These are phyloP conservation scores for Theonella swinhoei DNA, from an alignment of 37 sponge, comb jelly and placozoan species.

Conservation along the genomic window DNA sequence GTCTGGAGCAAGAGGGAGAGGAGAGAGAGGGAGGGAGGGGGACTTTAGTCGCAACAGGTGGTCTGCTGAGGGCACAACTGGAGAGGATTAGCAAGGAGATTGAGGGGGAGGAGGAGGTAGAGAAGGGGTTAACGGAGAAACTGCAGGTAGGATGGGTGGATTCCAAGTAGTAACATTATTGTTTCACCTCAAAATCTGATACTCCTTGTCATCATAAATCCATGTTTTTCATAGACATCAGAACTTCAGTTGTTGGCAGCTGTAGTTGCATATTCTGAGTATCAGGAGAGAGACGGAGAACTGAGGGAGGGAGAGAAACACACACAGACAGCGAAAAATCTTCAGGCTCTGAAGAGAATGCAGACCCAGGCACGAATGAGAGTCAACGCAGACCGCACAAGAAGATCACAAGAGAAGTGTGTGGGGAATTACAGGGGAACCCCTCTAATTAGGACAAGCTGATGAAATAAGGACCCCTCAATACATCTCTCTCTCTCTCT, in stretches of 20 bases:
- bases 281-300: neutral
- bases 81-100: slow-evolving; percentile 2
- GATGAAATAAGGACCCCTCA: neutral
- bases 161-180: too few species aligned
- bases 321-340: slow-evolving; percentile 2
- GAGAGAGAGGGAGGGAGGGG: neutral
- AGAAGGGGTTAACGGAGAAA: slow-evolving; percentile 1
- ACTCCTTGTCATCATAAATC: neutral
- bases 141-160: too few species aligned
- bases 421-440: neutral
- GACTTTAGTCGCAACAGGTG: neutral
- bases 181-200: too few species aligned
- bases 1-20: neutral
- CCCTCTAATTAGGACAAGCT: neutral
- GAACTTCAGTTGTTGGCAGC: neutral
- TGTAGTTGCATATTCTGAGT: neutral
- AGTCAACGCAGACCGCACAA: slow-evolving; percentile 1
- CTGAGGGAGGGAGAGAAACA: slow-evolving; percentile 11
- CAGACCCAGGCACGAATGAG: slow-evolving; percentile 16
- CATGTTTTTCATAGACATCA: neutral
- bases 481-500: neutral
- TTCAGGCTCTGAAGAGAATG: slow-evolving; percentile 5
- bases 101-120: neutral
- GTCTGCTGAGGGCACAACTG: slow-evolving; percentile 12
- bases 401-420: slow-evolving; percentile 21